Conservation (phyloP, 2,797 vertebrate genomes). For the Macropodus opercularis region DNA sequence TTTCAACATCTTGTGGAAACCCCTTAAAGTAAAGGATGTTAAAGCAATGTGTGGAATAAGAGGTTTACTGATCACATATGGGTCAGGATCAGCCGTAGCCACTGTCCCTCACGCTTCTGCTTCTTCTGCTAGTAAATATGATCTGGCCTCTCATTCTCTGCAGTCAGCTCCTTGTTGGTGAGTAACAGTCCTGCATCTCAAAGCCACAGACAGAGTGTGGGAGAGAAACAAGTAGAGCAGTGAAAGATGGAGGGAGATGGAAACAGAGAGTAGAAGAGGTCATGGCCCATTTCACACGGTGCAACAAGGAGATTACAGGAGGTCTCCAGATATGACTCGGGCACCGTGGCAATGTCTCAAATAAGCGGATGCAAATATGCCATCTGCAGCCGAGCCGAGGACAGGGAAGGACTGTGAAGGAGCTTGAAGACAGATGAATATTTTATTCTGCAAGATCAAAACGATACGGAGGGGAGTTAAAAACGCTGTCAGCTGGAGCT, state of each 20-base stretch:
- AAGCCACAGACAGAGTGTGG: constrained; percentile 1
- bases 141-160: constrained; percentile 53
- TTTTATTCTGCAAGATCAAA: constrained; percentile 38
- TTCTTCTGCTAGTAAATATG: constrained; percentile 39
- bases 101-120: constrained; percentile 33
- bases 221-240: constrained; percentile 17
- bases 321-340: constrained; percentile 40
- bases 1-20: not conserved
- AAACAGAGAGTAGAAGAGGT: constrained; percentile 21
- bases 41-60: not conserved
- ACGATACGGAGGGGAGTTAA: constrained; percentile 36
- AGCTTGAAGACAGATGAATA: constrained; percentile 5
- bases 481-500: constrained; percentile 32
- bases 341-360: constrained; percentile 26
- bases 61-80: not conserved
- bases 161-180: constrained; percentile 48
- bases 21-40: not conserved
- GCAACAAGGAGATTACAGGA: constrained; percentile 44
- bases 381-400: constrained; percentile 31
- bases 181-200: constrained; percentile 43
- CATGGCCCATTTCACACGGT: constrained; percentile 46
- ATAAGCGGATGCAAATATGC: constrained; percentile 47
- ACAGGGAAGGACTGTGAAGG: constrained; percentile 22
- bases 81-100: constrained; percentile 25
- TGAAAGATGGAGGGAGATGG: constrained; percentile 23